Conservation (phyloP, 2,797 vertebrate genomes). For the Menidia menidia region DNA sequence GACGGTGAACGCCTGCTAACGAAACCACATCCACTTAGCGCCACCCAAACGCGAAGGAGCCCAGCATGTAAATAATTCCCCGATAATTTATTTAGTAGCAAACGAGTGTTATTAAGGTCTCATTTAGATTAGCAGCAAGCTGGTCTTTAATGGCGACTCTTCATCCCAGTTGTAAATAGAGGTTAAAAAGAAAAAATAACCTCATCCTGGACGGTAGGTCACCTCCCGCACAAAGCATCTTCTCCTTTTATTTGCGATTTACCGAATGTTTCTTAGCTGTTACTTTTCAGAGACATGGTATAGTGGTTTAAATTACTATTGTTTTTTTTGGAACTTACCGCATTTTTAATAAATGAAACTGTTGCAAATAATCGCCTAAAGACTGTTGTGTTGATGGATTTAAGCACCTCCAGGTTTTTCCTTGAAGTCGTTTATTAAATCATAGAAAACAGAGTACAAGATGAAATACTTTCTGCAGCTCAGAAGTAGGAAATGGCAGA, state of each 20-base stretch:
- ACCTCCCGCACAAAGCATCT: constrained; percentile 36
- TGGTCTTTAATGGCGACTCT: neutral
- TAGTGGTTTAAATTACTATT: constrained; percentile 34
- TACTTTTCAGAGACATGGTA: constrained; percentile 22
- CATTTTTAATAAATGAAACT: constrained; percentile 66
- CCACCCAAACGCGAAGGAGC: constrained; percentile 37
- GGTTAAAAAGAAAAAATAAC: constrained; percentile 5
- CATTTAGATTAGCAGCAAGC: constrained; percentile 28
- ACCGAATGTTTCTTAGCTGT: constrained; percentile 33
- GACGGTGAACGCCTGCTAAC: constrained; percentile 11
- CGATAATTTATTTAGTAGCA: constrained; percentile 36
- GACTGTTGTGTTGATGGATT: neutral
- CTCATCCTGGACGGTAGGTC: constrained; percentile 24
- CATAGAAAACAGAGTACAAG: constrained; percentile 49
- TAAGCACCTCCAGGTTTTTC: neutral
- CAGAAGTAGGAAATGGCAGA: constrained; percentile 53
- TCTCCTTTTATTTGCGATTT: constrained; percentile 19
- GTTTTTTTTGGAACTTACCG: constrained; percentile 33
- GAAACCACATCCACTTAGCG: constrained; percentile 18
- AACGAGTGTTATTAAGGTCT: constrained; percentile 20
- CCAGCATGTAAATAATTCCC: constrained; percentile 39
- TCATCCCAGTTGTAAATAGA: neutral
- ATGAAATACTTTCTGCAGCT: constrained; percentile 30
- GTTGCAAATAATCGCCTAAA: constrained; percentile 31
- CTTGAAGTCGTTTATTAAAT: constrained; percentile 41